Base-by-base conservation (phyloP, 1,140 invertebrate species). In the Drosophila sechellia region DNA sequence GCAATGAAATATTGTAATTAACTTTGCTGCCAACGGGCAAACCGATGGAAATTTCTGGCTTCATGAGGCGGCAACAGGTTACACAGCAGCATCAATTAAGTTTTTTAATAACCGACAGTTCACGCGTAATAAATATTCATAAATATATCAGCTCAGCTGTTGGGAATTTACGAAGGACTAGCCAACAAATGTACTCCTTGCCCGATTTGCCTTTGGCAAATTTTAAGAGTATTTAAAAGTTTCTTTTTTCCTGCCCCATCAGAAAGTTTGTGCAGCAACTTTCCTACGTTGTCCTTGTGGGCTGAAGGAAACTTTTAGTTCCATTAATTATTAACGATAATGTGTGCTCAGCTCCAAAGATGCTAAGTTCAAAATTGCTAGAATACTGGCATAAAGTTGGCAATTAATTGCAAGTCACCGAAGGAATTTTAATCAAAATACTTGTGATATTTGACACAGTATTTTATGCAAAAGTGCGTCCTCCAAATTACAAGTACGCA, bases 61-160 rank as follows among this genome's bases (percentile, higher is more conserved):
- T 89, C 79, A 83, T 87, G 79, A 79, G 72, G 43, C 60, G 77
- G 81, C 84, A 83, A 87, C 83, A 87, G 83, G 84, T 87, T 68
- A 59, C 46, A 22, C 17, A 12, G 35, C 54, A 52, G 56, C 72
- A 69, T 40, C 73, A 79, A 86, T 87, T 70, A 77, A 42, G 54
- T 71, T 53, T 56, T 56, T 70, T 71, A 71, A 71, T 70, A 70
- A 52, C 55, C 49, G 58, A 64, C 58, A 74, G 54, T 72, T 81
- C 53, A 39, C 63, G 78, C 48, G 65, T 87, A 87, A 86, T 83
- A 87, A 83, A 86, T 87, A 89, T 73, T 79, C 83, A 87, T 89
- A 70, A 86, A 39, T 39, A 13, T 52, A 64, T 76, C 12, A 74
- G 40, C 58, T 77, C 70, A 68, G 53, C 69, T 60, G 52, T 53